Evolutionary conservation across 1,140 invertebrate species (phyloP).

Genomic region (Nephotettix cincticeps): DNA sequence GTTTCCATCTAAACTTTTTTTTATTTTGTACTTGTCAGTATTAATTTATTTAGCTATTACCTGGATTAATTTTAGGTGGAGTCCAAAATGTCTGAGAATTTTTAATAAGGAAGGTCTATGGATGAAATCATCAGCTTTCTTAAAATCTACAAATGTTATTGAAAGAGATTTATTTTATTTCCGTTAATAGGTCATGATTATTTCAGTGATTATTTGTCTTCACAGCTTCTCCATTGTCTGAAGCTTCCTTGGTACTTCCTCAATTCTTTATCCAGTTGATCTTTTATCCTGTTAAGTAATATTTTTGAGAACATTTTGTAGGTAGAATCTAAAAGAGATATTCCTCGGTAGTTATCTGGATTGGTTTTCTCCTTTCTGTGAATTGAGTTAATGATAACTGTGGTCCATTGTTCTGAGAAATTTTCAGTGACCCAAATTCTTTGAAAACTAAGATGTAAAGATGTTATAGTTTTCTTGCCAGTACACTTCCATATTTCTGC

Average conservation of each 20-base stretch:
- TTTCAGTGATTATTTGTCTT: not conserved
- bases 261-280: not conserved
- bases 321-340: not conserved
- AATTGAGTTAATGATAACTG: not conserved
- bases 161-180: not conserved
- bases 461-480: not conserved
- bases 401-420: not conserved
- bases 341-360: not conserved
- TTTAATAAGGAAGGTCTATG: not conserved
- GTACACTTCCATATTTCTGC: not conserved
- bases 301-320: not conserved
- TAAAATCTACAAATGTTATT: constrained; percentile 1
- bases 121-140: not conserved
- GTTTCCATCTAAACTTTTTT: too few species aligned
- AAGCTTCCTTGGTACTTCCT: not conserved
- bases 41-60: too few species aligned
- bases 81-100: not conserved
- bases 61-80: too few species aligned
- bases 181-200: not conserved
- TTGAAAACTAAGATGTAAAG: not conserved
- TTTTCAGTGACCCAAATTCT: not conserved
- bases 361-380: not conserved
- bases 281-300: not conserved
- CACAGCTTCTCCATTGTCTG: not conserved
- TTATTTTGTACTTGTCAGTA: too few species aligned